Conservation (phyloP, 2,888 invertebrate genomes). For the Apotomis betuletana region DNA sequence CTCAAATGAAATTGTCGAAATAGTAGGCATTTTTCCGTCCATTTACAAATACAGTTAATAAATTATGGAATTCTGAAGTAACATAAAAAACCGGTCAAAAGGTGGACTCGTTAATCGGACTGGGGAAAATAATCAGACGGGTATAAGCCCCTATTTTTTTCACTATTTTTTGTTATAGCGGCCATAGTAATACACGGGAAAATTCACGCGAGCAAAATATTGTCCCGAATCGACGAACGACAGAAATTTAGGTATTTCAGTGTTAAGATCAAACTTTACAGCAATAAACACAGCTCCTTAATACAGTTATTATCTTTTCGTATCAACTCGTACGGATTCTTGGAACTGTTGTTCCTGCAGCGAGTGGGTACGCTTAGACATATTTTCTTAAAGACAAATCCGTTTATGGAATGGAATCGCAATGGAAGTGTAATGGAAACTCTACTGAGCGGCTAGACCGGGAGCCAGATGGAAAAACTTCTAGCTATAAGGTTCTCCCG, state of each 20-base stretch:
- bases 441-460: not conserved
- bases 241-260: not conserved
- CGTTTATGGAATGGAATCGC: conserved; percentile 25
- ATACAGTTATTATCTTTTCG: not conserved
- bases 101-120: too few relatives aligned
- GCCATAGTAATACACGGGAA: too few relatives aligned
- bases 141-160: too few relatives aligned
- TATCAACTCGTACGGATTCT: not conserved
- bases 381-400: conserved; percentile 29
- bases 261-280: not conserved
- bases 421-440: conserved; percentile 28
- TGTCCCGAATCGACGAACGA: too few relatives aligned
- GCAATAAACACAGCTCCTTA: not conserved
- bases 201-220: too few relatives aligned
- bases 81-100: too few relatives aligned
- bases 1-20: too few relatives aligned
- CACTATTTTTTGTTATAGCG: too few relatives aligned
- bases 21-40: too few relatives aligned
- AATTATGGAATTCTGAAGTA: too few relatives aligned
- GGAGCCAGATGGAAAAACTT: conserved; percentile 3
- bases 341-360: conserved; percentile 19
- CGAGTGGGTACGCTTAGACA: conserved; percentile 12
- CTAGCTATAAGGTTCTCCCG: not conserved
- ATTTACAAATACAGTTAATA: too few relatives aligned
- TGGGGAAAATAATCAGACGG: too few relatives aligned